Base-by-base conservation (phyloP, 2,113 vertebrate species). In the Ceyx margarethae region DNA sequence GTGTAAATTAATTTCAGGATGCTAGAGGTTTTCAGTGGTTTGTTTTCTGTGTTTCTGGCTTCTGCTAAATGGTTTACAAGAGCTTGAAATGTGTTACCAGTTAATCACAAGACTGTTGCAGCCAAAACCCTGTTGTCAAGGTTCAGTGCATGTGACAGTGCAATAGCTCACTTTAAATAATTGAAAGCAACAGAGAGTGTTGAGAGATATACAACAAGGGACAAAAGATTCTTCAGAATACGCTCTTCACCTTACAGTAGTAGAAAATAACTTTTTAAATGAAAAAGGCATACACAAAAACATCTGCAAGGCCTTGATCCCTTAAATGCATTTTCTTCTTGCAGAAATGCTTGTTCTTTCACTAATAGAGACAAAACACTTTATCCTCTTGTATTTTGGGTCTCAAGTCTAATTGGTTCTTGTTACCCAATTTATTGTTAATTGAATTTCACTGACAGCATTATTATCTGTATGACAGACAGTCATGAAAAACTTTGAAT, bases 151-250 rank as follows among this genome's bases (percentile, higher is more conserved):
- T 71, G 60, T 82, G 83, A 83, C 62, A 92, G 81, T 74, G 45
- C 50, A 82, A 65, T 87, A 95, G 73, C 81, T 93, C 46, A 29
- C 66, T 90, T 91, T 74, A 89, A 94, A 81, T 94, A 95, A 88
- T 79, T 91, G 84, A 92, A 95, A 79, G 66, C 53, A 82, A 65
- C 57, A 80, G 76, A 74, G 26, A 65, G 28, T n/a, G 64, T 29
- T 85, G 88, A 79, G 46, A 67, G 19, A 80, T 57, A 35, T 5
- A 87, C 19, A 87, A 53, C 43, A 82, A 92, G 50, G 53, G 74
- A 64, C 25, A 84, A 21, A 23, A 83, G 75, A 81, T 85, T 85
- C 72, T 85, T 91, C 43, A 73, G 69, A 92, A 67, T 82, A 48
- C 15, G 4, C 25, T 84, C n/a, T 81, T 93, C 1, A 1, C 45